Conservation (phyloP, 92 coral and sea anemone genomes). For the Epizoanthus fatuus region DNA sequence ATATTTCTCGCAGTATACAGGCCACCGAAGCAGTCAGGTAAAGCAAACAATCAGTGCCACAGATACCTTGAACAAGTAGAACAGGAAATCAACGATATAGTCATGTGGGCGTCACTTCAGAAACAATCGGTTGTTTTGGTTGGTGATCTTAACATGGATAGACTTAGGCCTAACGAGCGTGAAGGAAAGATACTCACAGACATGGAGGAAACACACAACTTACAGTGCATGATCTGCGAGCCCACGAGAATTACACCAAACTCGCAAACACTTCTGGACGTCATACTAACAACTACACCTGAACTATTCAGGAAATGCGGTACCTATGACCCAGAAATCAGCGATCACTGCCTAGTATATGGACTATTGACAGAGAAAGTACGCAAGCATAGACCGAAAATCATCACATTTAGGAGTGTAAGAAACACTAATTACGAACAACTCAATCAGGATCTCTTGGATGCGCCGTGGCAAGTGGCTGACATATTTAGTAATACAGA, state of each 20-base stretch:
- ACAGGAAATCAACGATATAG: slow-evolving; percentile 55
- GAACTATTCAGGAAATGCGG: slow-evolving; percentile 15
- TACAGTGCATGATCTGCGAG: slow-evolving; percentile 51
- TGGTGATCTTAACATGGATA: slow-evolving; percentile 64
- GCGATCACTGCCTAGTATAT: background rate
- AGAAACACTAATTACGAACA: background rate
- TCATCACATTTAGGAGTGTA: slow-evolving; percentile 16
- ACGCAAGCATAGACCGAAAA: background rate
- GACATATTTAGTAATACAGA: background rate
- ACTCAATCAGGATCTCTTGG: background rate
- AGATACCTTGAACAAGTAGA: slow-evolving; percentile 34
- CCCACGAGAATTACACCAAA: slow-evolving; percentile 51
- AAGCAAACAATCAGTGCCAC: background rate
- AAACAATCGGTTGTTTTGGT: slow-evolving; percentile 24
- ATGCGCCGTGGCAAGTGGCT: slow-evolving; percentile 22
- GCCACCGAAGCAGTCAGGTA: slow-evolving; percentile 13
- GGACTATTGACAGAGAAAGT: slow-evolving; percentile 4
- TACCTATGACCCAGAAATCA: background rate
- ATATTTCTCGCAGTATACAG: slow-evolving; percentile 4
- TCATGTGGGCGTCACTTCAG: slow-evolving; percentile 41
- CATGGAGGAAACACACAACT: slow-evolving; percentile 58
- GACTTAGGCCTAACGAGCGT: slow-evolving; percentile 52
- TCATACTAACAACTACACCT: slow-evolving; percentile 29
- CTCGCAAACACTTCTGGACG: slow-evolving; percentile 44
- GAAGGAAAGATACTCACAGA: slow-evolving; percentile 56